Base-by-base conservation (phyloP, 2,113 vertebrate species). In the Dendropsophus ebraccatus region DNA sequence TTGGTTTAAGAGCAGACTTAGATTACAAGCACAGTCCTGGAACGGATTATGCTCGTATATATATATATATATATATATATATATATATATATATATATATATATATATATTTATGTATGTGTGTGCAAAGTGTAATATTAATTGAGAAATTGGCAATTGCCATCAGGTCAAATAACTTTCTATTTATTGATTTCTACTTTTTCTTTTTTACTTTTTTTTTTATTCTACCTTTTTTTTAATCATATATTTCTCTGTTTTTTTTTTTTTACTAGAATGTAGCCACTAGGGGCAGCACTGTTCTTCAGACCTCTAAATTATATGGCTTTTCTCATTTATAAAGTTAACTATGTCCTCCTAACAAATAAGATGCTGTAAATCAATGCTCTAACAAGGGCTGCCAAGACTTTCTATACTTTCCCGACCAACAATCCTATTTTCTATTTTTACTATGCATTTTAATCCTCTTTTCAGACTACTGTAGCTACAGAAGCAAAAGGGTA, bases 401-500 rank as follows among this genome's bases (percentile, higher is more conserved):
- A 47, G 37, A n/a, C 37, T 69, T 69, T 25, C 37, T 73, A 73
- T 73, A 73, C 21, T 45, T 73, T 73, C n/a, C 41, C 47, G 35
- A 30, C 25, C 47, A 80, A 19, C 12, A 62, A 28, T 80, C 45
- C 35, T 70, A 50, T 69, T 14, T 69, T 82, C 56, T 41, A 45
- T 82, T 69, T 82, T 69, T 50, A 19, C 47, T 52, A 6, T 67
- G 25, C 45, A 65, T 81, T 67, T 81, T 67, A 69, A 67, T 67
- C 60, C 79, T 67, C 60, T 82, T 80, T 80, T 41, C 56, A 45
- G 54, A 25, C 77, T 45, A 80, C 77, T 62, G 56, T 80, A 79
- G 82, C 83, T 74, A 35, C 49, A 73, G 67, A 79, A 86, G 50
- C 65, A 60, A 81, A 81, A 73, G 65, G 65, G 67, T 80, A 72